A percentile compares a stretch with the other conserved stretches of the same genome.
phyloP scores from a whole-genome alignment of 92 coral and sea anemone genomes.

The Isaurus tuberculatus region DNA sequence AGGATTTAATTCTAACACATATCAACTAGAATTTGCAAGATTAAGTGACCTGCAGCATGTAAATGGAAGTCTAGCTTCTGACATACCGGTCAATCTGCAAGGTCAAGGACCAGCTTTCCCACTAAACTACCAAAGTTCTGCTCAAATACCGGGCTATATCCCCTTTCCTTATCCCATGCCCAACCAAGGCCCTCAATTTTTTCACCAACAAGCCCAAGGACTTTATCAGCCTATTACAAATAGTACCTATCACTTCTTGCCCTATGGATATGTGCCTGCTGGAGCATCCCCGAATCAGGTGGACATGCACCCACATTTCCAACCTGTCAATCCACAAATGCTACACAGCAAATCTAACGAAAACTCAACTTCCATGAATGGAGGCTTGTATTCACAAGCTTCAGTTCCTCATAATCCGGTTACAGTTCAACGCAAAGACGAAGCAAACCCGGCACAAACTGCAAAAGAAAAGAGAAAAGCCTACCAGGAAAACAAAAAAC shows the following conservation, averaged over 20 bases:
- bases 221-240: not conserved
- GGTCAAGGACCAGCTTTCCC: not conserved
- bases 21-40: constrained; percentile 19
- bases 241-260: constrained; percentile 8
- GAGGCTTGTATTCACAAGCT: constrained; percentile 10
- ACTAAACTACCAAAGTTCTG: not conserved
- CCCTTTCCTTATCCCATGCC: not conserved
- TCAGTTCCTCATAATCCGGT: not conserved
- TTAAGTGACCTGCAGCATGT: not conserved
- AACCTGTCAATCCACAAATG: not conserved
- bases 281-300: not conserved
- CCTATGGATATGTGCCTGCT: constrained; percentile 7
- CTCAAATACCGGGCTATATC: not conserved
- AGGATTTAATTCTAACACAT: not conserved
- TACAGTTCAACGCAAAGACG: not conserved
- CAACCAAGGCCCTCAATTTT: constrained; percentile 26
- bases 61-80: not conserved
- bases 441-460: not conserved
- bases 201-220: constrained; percentile 25
- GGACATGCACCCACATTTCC: not conserved
- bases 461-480: constrained; percentile 14
- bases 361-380: not conserved
- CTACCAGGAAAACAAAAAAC: not conserved
- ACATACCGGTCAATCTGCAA: not conserved
- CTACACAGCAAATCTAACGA: not conserved